Base-by-base conservation (phyloP, 2,797 vertebrate species). In the Sphenopsis melanotis region DNA sequence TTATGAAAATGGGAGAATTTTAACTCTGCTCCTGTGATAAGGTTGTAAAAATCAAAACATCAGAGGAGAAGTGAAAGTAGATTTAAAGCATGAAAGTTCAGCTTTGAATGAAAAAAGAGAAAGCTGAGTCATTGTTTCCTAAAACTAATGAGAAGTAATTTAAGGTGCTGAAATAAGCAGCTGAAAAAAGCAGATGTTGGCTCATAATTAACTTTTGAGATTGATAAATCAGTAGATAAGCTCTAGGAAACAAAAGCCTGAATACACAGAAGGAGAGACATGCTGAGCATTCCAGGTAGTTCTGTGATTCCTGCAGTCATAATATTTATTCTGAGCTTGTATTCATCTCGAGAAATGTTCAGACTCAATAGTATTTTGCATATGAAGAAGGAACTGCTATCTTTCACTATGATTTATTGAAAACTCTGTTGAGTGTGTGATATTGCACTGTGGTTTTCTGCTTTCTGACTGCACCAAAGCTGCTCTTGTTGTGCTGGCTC, bases 351-450 rank as follows among this genome's bases (percentile, higher is more conserved):
- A 82, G 87, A 61, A 94, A 76, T 69, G 92, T 68, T 88, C 72
- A 75, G 84, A 83, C 64, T 22, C 53, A 27, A 26, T 47, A 46
- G 14, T 32, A 12, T 56, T 44, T 65, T 84, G 34, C 64, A 69
- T 12, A 70, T n/a, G 63, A 78, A 84, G 59, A 94, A 79, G 56
- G 63, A 96, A 89, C 64, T 90, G 65, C 70, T 93, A 17, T 87
- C 18, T 55, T 65, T n/a, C 49, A n/a, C 53, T 63, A 19, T 93
- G 87, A 85, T 92, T 93, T 94, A 93, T 89, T 94, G 81, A 95
- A 95, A 95, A 82, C 52, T 71, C 36, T 36, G 10, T 83, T 95
- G 95, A n/a, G 19, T 94, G 83, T 8, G 44, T 91, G 87, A 44
- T 96, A 49, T 8, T 68, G 30, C 46, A 7, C 15, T 83, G 12